Base-by-base conservation (phyloP, 35 echinoderm and acorn worm species). In the Apostichopus californicus region DNA sequence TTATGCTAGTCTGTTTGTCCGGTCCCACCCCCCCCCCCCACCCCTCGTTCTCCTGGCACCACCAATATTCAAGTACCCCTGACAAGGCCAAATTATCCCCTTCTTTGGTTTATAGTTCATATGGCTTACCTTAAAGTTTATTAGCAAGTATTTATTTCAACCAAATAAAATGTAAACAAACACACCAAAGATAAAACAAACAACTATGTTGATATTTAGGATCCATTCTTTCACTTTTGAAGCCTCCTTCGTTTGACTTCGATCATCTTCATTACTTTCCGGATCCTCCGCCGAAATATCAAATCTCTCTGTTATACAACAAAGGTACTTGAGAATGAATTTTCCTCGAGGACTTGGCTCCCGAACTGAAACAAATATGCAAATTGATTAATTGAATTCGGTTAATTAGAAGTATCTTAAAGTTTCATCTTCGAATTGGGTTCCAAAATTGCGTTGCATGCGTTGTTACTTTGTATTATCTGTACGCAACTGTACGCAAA, bases 221-320 rank as follows among this genome's bases (percentile, higher is more conserved):
- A 83, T 83, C 80, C 80, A 83, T 54, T 17, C 14, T 8, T 18
- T 46, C 10, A 55, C 55, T 6, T 46, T 17, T 14, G 80, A 83
- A 0, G 5, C 55, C 34, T 46, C 34, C 80, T 54, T 24, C n/a
- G 13, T 83, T 55, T 18, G 52, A 15, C 5, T 10, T 8, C 6
- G 13, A 5, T 83, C 25, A 10, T 7, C 53, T 17, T 34, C 28
- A 14, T 34, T 15, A 0, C 52, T 14, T 46, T 46, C 34, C 4
- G 28, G 80, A 20, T 83, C 34, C 12, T 55, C 55, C 7, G 9
- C 80, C 11, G 80, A 83, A 4, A 17, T n/a, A 11, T 83, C 80
- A 17, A 83, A 83, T 8, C 11, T 83, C 10, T 83, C 80, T 17
- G 34, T 83, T n/a, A 83, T 83, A 56, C 80, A 83, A 56, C 80